These are phyloP conservation scores for Aphyosemion australe DNA, from an alignment of 2,113 vertebrate species.

Conservation along the genomic window DNA sequence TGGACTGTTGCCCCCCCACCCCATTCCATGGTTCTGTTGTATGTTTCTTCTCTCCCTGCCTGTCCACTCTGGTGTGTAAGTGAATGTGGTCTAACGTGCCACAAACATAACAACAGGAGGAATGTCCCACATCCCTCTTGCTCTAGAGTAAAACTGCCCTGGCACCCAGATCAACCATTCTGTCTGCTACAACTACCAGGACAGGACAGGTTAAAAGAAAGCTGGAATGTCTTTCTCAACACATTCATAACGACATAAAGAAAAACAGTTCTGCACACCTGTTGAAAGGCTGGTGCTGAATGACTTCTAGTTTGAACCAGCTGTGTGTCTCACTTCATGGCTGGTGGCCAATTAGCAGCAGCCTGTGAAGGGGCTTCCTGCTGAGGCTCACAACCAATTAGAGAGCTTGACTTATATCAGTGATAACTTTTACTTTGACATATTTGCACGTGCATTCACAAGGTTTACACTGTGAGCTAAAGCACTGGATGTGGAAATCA, in stretches of 20 bases:
- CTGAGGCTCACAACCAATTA: slow-evolving; percentile 69
- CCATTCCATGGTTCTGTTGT: no score
- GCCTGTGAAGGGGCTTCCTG: slow-evolving; percentile 62
- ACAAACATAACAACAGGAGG: no score
- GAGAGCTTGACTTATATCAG: slow-evolving; percentile 67
- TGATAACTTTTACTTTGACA: slow-evolving; percentile 47
- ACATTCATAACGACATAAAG: background rate
- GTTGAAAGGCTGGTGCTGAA: slow-evolving; percentile 45
- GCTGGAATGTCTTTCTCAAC: slow-evolving; percentile 8
- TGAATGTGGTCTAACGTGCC: no score
- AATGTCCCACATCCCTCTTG: no score
- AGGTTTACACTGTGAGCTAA: slow-evolving; percentile 1
- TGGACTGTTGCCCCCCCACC: no score
- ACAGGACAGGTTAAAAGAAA: no score
- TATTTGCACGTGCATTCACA: slow-evolving; percentile 16
- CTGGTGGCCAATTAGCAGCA: slow-evolving; percentile 71
- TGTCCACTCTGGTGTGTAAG: no score
- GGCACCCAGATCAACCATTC: no score
- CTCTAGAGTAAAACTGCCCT: no score
- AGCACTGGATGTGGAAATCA: slow-evolving; percentile 13
- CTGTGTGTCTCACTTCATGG: slow-evolving; percentile 19
- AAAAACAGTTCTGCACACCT: slow-evolving; percentile 44
- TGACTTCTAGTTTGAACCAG: slow-evolving; percentile 49
- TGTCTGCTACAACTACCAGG: no score
- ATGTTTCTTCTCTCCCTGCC: no score